Conservation (phyloP, 2,113 vertebrate genomes). For the Urocynchramus pylzowi region DNA sequence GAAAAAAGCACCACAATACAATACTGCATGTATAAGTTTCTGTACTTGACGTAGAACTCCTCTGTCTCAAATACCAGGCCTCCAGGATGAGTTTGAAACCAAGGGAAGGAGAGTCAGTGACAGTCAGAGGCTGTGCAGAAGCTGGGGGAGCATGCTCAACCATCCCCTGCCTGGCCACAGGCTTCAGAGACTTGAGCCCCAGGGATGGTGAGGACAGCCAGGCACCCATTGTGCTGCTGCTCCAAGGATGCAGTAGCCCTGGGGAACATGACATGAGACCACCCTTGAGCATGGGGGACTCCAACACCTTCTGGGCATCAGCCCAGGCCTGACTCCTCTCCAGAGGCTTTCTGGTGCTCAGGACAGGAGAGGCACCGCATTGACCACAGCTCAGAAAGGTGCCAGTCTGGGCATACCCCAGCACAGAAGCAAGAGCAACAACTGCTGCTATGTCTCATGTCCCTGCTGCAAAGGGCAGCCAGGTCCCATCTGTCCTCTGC, state of each 20-base stretch:
- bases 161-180: not conserved
- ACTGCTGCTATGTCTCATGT: no score
- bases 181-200: not conserved
- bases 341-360: not conserved
- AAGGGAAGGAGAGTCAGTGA: conserved; percentile 37
- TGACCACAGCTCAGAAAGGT: not conserved
- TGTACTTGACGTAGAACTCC: conserved; percentile 97
- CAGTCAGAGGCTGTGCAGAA: not conserved
- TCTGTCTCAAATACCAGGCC: conserved; percentile 84
- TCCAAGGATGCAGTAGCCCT: fast-evolving
- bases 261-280: not conserved
- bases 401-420: not conserved
- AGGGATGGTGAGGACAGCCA: fast-evolving
- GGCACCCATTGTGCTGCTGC: not conserved
- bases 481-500: no score
- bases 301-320: not conserved
- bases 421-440: no score
- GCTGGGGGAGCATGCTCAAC: not conserved
- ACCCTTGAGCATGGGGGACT: not conserved
- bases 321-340: not conserved
- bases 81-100: conserved; percentile 79
- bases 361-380: not conserved
- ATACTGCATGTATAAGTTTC: conserved; percentile 88
- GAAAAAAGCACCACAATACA: not conserved
- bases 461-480: no score